Evolutionary conservation across 2,113 vertebrate species (phyloP), one percentile per base, ranked within the genome.

Genomic region (Muntiacus muntjak): DNA sequence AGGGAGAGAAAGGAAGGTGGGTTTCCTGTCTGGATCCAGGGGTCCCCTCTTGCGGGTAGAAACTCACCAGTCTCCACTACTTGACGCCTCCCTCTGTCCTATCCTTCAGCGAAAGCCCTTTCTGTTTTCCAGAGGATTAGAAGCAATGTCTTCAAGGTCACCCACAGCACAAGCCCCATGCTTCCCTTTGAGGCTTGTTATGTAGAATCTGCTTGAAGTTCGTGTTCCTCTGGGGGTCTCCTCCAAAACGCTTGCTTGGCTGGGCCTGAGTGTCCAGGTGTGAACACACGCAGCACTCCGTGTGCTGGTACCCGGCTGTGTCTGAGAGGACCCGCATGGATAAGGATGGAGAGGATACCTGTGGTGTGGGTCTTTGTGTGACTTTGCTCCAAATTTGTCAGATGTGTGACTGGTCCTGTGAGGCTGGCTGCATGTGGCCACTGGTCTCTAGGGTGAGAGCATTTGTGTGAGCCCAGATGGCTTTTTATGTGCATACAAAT

Each of bases 131-230:
- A 43, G 33, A 82, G n/a, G 88, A 79, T 79, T 25, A 60, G 4
- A 95, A 92, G 82, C 58, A 87, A 17, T 3, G 21, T 54, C 71
- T 64, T 91, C 74, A 91, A 85, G 62, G 78, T 95, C 85, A 92
- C 4, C 50, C 17, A 14, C 9, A 64, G 26, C 36, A 64, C 43
- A 54, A 54, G 52, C 36, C 8, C 43, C 10, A 7, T 6, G 16
- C 33, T 79, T 40, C 57, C 33, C 36, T 90, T 43, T 26, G 52
- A 94, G 52, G 30, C 19, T 40, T 43, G 28, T 50, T 57, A 5
- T 13, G 1, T 54, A 83, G 54, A 43, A 8, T 84, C 81, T 78
- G 30, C 94, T n/a, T 64, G n/a, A 30, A 26, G n/a, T 83, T 60
- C 15, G 1, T 10, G n/a, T 62, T 21, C 30, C 33, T 89, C 45